Conservation (phyloP, 2,888 invertebrate species). For the Pseudoips prasinana region DNA sequence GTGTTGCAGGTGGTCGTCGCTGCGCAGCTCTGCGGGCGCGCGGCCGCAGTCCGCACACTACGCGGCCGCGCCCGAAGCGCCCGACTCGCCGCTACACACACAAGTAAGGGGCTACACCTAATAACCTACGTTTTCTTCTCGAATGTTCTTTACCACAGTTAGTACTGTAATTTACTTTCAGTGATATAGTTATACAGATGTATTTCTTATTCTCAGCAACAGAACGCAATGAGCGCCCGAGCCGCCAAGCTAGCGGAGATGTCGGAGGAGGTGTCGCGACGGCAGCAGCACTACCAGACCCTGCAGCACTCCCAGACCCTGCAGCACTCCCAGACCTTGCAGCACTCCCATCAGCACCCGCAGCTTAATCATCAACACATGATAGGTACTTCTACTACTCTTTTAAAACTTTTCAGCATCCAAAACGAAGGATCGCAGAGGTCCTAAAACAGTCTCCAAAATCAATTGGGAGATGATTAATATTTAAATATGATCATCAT, state of each 20-base stretch:
- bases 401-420: no score
- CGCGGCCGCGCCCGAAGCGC: conserved; percentile 44
- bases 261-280: conserved; percentile 89
- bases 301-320: conserved; percentile 56
- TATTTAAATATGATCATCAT: no score
- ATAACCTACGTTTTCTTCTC: no score
- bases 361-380: conserved; percentile 29
- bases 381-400: conserved; percentile 27
- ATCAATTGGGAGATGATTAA: no score
- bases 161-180: no score
- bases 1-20: conserved; percentile 75
- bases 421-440: no score
- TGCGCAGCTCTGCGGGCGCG: conserved; percentile 81
- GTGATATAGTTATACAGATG: no score
- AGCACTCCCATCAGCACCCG: conserved; percentile 55
- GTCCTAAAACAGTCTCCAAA: no score
- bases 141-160: no score
- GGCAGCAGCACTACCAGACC: conserved; percentile 71
- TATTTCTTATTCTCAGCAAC: no score
- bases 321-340: conserved; percentile 55
- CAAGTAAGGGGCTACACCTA: conserved; percentile 49
- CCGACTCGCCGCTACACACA: conserved; percentile 53
- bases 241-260: conserved; percentile 89
- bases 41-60: conserved; percentile 75
- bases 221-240: conserved; percentile 52